Evolutionary conservation across 2,113 vertebrate genomes (phyloP).

Genomic region (Dipodomys merriami): DNA sequence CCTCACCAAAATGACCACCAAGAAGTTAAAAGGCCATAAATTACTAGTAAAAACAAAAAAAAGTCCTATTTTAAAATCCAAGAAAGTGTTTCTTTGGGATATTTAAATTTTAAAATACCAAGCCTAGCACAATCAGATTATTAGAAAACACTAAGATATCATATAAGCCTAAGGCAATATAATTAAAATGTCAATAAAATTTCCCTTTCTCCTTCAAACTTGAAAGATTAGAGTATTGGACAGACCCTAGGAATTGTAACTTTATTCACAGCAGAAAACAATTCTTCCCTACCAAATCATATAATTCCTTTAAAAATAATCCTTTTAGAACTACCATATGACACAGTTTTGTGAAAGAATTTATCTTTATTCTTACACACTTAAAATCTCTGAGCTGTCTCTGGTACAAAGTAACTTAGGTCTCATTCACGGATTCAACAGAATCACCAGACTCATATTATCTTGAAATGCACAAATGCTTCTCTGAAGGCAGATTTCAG

Average conservation of each 20-base stretch:
- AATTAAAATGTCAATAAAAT: not conserved
- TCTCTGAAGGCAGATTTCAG: constrained; percentile 7
- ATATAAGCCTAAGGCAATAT: not conserved
- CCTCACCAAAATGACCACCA: not conserved
- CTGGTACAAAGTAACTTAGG: not conserved
- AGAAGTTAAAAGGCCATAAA: not conserved
- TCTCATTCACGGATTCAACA: not conserved
- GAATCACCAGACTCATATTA: not conserved
- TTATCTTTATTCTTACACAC: not conserved
- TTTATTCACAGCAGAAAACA: constrained; percentile 14
- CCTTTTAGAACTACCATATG: not conserved
- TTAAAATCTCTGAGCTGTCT: not conserved
- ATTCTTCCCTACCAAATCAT: not conserved
- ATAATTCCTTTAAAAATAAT: constrained; percentile 25
- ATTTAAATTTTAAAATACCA: not conserved
- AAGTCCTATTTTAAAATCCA: not conserved
- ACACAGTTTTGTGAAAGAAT: not conserved
- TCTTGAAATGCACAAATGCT: not conserved
- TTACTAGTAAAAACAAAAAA: not conserved
- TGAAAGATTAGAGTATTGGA: not conserved
- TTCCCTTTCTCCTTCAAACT: not conserved
- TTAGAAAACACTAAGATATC: not conserved
- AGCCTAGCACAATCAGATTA: not conserved
- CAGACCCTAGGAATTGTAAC: not conserved
- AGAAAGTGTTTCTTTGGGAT: not conserved